Evolutionary conservation across 2,888 invertebrate species (phyloP), one percentile per base, ranked within the genome.

Genomic region (Dione vanillae): DNA sequence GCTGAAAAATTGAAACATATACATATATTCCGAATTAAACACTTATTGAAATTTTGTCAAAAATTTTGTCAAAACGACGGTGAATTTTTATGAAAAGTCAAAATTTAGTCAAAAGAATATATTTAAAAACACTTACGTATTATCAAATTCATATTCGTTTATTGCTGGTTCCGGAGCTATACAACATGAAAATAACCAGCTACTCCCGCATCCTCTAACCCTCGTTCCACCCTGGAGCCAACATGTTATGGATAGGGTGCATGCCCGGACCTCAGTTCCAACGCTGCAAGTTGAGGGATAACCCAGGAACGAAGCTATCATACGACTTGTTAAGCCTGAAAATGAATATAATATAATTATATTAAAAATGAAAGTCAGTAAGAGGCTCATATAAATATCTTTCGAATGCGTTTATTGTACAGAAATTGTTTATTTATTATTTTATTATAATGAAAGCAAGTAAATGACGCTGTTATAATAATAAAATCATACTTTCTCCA

Each of bases 171-270:
- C 83, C 9, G 81, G 76, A 0, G 80, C 77, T 0, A 85, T 80
- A 78, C 97, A 96, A 86, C 97, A 97, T 0, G 96, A 95, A 78
- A 96, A 95, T 58, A 96, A 88, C 96, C 96, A 96, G 80, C 94
- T 94, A 58, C 94, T 94, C 0, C 96, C 96, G 76, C 96, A 96
- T 27, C 96, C 96, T 37, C 95, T 88, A 49, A 94, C 94, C 79
- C 95, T 94, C 47, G 93, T 93, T 14, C 96, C 96, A 0, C 96
- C 96, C 41, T 95, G 94, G 76, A 96, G 88, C 96, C 97, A 96
- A 84, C 97, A 97, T 20, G 95, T 94, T 58, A 97, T 87, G 5
- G 96, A 94, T 66, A 97, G 87, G 0, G 96, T 96, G 80, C 97
- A 97, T 0, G 96, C 94, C 79, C 94, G 93, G 0, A 95, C 92